Base-by-base conservation (phyloP, 2,888 invertebrate species). In the Acronicta aceris region DNA sequence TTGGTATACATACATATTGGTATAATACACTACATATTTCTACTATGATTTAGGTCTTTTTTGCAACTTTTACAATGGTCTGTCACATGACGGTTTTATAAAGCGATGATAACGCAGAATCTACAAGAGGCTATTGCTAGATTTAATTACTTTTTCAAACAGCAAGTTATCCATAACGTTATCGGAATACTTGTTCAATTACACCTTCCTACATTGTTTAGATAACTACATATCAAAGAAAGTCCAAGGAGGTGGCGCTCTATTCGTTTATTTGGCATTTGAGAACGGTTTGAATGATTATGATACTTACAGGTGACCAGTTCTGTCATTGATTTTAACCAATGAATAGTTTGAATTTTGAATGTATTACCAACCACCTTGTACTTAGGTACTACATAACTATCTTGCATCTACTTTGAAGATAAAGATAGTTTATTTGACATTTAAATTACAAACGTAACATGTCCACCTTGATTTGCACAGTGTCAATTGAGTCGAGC, bases 151-250 rank as follows among this genome's bases (percentile, higher is more conserved):
- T 53, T 62, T 46, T 50, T 25, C 13, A 45, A 61, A 56, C 61
- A 9, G 17, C 12, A 38, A 48, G 15, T 30, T 27, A 40, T 61
- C 49, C 27, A 53, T 21, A 33, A 30, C 25, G 27, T 57, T 67
- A 71, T 67, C 15, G 0, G 27, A 41, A 41, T 46, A 21, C 30
- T 51, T 53, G 30, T 30, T 55, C 43, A 51, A 59, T 54, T 21
- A 33, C 48, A 70, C 71, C 74, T 74, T 52, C 42, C 42, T 27
- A 42, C 27, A 36, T 62, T 62, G 41, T 62, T 59, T 51, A 42
- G 4, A 36, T 62, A 57, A 50, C 42, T 48, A 38, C n/a, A 4
- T 38, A n/a, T 38, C 30, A 49, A 38, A 36, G 52, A 59, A 55
- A 62, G 43, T 49, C 62, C 38, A 53, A 57, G 52, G 36, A 62